These are phyloP conservation scores for Zaprionus tsacasi DNA, from an alignment of 1,140 invertebrate genomes.

Conservation along the genomic window DNA sequence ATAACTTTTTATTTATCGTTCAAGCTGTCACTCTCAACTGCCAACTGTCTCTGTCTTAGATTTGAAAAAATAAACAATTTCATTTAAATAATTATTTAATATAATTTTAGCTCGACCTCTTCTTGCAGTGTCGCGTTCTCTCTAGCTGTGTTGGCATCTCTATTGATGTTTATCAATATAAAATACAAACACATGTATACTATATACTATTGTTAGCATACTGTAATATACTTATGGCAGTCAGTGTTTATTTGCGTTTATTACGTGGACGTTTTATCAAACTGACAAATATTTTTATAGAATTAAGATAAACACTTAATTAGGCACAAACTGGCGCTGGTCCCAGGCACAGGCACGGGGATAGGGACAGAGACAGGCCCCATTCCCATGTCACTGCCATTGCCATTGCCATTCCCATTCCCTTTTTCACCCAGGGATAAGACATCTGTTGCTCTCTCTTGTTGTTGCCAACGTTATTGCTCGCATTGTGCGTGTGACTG, in stretches of 20 bases:
- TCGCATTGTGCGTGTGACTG: conserved; percentile 4
- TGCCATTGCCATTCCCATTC: neutral
- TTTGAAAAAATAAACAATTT: too few relatives aligned
- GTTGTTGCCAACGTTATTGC: conserved; percentile 40
- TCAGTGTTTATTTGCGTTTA: conserved; percentile 34
- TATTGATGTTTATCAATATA: conserved; percentile 2
- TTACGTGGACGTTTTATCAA: conserved; percentile 50
- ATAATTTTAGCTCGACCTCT: neutral
- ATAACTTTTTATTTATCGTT: too few relatives aligned
- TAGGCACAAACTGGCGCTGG: conserved; percentile 40
- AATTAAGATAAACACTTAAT: conserved; percentile 76
- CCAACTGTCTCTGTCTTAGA: too few relatives aligned
- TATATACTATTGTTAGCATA: conserved; percentile 4
- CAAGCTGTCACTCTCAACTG: too few relatives aligned
- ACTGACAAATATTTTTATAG: conserved; percentile 57
- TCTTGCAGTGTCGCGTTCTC: neutral
- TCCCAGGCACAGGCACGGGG: conserved; percentile 22
- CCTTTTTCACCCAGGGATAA: neutral
- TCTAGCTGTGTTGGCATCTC: neutral
- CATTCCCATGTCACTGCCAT: neutral
- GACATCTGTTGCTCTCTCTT: conserved; percentile 37
- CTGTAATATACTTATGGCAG: conserved; percentile 5
- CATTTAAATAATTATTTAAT: too few relatives aligned
- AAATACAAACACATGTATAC: neutral
- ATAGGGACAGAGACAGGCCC: neutral